Evolutionary conservation across 2,113 vertebrate species (phyloP).

Genomic region (Tretioscincus oriximinensis): DNA sequence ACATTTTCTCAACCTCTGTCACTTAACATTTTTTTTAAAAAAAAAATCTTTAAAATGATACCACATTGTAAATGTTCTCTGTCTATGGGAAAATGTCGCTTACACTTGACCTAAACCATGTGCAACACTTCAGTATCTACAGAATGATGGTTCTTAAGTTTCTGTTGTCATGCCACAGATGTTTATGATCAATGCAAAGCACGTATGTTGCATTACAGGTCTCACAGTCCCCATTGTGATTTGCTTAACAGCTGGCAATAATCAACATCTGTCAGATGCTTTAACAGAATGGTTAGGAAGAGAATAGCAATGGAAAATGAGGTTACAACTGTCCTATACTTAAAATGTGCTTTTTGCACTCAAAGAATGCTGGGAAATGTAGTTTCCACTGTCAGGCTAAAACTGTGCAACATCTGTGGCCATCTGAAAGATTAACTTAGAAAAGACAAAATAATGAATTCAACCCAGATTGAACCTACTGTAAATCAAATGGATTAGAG

Average conservation of each 20-base stretch:
- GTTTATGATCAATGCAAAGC: constrained; percentile 33
- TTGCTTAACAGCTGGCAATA: constrained; percentile 46
- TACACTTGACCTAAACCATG: constrained; percentile 63
- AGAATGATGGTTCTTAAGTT: constrained; percentile 48
- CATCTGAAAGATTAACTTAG: not conserved
- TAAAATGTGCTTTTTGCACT: rapidly evolving
- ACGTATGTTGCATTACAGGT: constrained; percentile 44
- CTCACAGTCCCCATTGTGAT: constrained; percentile 34
- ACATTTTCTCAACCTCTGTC: constrained; percentile 44
- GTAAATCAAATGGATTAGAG: not conserved
- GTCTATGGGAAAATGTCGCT: constrained; percentile 31
- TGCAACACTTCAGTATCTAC: constrained; percentile 45
- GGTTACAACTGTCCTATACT: not conserved
- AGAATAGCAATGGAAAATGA: constrained; percentile 7
- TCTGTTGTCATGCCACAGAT: constrained; percentile 44
- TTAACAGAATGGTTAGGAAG: constrained; percentile 10
- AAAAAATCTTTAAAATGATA: constrained; percentile 33
- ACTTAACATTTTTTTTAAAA: constrained; percentile 35
- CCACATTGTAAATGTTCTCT: constrained; percentile 33
- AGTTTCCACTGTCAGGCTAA: not conserved
- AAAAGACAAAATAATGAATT: not conserved
- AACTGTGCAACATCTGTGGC: not conserved
- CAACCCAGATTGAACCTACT: not conserved
- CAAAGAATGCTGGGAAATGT: not conserved
- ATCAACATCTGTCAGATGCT: constrained; percentile 27